Conservation (phyloP, 2,113 vertebrate genomes). For the Pseudorasbora parva region DNA sequence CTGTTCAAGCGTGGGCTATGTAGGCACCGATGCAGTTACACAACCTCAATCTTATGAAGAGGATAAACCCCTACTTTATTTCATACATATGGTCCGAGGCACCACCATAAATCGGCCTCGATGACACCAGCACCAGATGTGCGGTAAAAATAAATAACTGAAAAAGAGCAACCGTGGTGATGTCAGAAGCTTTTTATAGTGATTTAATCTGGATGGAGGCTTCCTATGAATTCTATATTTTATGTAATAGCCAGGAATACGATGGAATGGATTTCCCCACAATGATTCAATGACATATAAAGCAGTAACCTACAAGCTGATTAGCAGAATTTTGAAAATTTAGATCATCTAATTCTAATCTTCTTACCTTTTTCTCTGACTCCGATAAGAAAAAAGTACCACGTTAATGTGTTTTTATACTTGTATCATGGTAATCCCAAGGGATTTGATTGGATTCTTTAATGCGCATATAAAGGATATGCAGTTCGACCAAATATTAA, state of each 20-base stretch:
- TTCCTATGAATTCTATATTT: background rate
- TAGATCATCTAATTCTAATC: background rate
- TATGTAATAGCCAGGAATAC: background rate
- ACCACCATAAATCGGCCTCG: conserved; percentile 58
- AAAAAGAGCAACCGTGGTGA: background rate
- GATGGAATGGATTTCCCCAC: background rate
- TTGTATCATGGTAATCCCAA: background rate
- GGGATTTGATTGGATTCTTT: background rate
- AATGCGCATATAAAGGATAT: background rate
- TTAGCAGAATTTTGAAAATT: conserved; percentile 4
- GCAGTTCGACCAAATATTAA: background rate
- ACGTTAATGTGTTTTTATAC: background rate
- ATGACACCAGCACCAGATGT: conserved; percentile 43
- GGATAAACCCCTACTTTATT: conserved; percentile 71
- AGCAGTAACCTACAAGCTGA: background rate
- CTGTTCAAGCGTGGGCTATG: conserved; percentile 65
- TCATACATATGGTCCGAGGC: conserved; percentile 65
- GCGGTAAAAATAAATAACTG: conserved; percentile 37
- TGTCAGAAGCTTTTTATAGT: background rate
- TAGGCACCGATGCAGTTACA: conserved; percentile 68
- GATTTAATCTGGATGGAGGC: conserved; percentile 1
- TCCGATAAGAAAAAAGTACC: background rate
- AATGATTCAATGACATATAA: background rate
- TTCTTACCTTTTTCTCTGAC: background rate
- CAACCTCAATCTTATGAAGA: conserved; percentile 65